Evolutionary conservation across 37 sponge, comb jelly and placozoan species (phyloP), one percentile per base, ranked within the genome.

Genomic region (Bolinopsis microptera): DNA sequence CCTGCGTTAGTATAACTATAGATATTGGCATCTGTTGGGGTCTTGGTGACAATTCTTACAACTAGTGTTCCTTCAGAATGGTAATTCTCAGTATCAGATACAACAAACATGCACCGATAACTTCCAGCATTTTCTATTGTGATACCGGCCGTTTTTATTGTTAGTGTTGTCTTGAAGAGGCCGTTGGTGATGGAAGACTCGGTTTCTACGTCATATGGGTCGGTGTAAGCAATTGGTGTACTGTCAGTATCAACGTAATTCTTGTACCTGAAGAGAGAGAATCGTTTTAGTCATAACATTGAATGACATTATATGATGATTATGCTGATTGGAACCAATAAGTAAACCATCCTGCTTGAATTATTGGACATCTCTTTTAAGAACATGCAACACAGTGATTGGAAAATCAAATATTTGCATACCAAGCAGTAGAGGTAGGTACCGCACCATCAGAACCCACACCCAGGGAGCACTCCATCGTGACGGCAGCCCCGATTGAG

Each of bases 371-470:
- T n/a, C n/a, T n/a, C n/a, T n/a, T n/a, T n/a, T n/a, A n/a, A n/a
- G n/a, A n/a, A n/a, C n/a, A n/a, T n/a, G n/a, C n/a, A n/a, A n/a
- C n/a, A n/a, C n/a, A n/a, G n/a, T n/a, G n/a, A n/a, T n/a, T n/a
- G n/a, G n/a, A n/a, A n/a, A n/a, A n/a, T n/a, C n/a, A n/a, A n/a
- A n/a, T n/a, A n/a, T n/a, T n/a, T n/a, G n/a, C n/a, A n/a, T 22
- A 72, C 75, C 75, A 72, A n/a, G 75, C n/a, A 5, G 75, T 72
- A 22, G 25, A 26, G n/a, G 16, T 22, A 8, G 75, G 75, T 16
- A n/a, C n/a, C 8, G 75, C 75, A 72, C 75, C 75, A 22, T 22
- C 75, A 72, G 28, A 5, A n/a, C 75, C 75, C 75, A 72, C 75
- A 26, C 75, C 75, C 3, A 72, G 13, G 3, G 28, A 16, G n/a